Evolutionary conservation across 53 echinoderm and acorn worm genomes (phyloP).

Genomic region (Zoroaster sp.): DNA sequence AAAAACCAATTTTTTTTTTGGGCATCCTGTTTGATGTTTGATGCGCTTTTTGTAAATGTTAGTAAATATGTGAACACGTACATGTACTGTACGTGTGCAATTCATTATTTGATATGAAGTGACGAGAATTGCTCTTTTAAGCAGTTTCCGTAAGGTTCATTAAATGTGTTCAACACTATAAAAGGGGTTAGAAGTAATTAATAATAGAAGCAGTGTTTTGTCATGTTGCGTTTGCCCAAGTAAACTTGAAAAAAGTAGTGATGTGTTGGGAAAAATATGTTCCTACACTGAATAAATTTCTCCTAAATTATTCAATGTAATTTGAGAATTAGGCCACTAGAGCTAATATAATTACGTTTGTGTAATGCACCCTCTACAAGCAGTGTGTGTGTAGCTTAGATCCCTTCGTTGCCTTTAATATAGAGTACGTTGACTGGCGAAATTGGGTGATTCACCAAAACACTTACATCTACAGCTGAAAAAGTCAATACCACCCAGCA

Average conservation of each 20-base stretch:
- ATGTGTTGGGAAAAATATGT: slow-evolving; percentile 22
- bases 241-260: slow-evolving; percentile 16
- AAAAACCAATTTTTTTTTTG: too few species aligned
- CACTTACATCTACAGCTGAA: slow-evolving; percentile 48
- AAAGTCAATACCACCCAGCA: slow-evolving; percentile 55
- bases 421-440: slow-evolving; percentile 47
- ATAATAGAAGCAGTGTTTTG: not conserved
- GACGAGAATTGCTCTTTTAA: too few species aligned
- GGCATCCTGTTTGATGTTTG: not conserved
- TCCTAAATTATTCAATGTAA: slow-evolving; percentile 46
- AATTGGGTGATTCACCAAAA: slow-evolving; percentile 56
- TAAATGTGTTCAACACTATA: too few species aligned
- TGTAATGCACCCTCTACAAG: slow-evolving; percentile 42
- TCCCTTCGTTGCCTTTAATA: slow-evolving; percentile 20
- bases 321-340: slow-evolving; percentile 54
- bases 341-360: slow-evolving; percentile 48
- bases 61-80: not conserved
- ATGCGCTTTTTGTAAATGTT: not conserved
- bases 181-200: too few species aligned
- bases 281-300: slow-evolving; percentile 50
- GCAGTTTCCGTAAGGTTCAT: too few species aligned
- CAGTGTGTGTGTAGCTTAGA: slow-evolving; percentile 16
- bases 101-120: too few species aligned
- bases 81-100: not conserved
- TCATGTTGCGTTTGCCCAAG: not conserved